A percentile compares a stretch with the other conserved stretches of the same genome.
Conservation (phyloP, 2,888 invertebrate genomes). For the Drosophila greeni region DNA sequence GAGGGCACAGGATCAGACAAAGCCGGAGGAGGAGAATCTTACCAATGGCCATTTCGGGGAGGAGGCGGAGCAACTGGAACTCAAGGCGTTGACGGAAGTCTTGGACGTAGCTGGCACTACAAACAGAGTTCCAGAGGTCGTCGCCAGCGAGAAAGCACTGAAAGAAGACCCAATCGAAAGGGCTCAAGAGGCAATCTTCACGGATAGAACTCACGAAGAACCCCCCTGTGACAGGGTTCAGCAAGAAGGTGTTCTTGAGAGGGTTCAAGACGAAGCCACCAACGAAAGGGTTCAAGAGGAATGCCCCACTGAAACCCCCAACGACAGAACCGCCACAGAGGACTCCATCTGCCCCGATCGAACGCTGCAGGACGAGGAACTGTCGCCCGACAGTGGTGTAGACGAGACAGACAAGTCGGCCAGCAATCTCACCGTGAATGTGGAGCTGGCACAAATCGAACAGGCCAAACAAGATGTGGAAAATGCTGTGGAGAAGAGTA, state of each 20-base stretch:
- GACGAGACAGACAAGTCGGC: slow-evolving; percentile 53
- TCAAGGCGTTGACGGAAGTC: slow-evolving; percentile 8
- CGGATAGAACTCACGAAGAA: slow-evolving; percentile 5
- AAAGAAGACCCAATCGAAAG: not conserved
- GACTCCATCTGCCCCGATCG: slow-evolving; percentile 8
- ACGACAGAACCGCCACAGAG: slow-evolving; percentile 8
- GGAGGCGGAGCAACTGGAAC: slow-evolving; percentile 12
- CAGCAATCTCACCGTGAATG: slow-evolving; percentile 39
- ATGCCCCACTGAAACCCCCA: not conserved
- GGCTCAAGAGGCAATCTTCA: slow-evolving; percentile 1
- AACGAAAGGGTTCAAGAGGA: slow-evolving; percentile 12
- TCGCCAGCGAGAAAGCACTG: not conserved
- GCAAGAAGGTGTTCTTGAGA: not conserved
- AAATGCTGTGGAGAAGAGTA: slow-evolving; percentile 26
- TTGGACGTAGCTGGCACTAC: slow-evolving; percentile 24
- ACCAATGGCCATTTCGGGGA: slow-evolving; percentile 30
- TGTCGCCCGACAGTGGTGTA: slow-evolving; percentile 36
- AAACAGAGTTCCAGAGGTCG: slow-evolving; percentile 4
- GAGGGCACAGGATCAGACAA: slow-evolving; percentile 13
- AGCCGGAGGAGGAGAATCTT: slow-evolving; percentile 8
- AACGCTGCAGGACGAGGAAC: slow-evolving; percentile 1
- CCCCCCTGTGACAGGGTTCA: slow-evolving; percentile 1
- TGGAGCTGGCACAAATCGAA: slow-evolving; percentile 50
- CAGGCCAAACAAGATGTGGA: slow-evolving; percentile 47
- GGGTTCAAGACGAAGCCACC: slow-evolving; percentile 1